A percentile compares a stretch with the other conserved stretches of the same genome.
Conservation (phyloP, 64 coral and sea anemone genomes). For the Astreopora myriophthalma region DNA sequence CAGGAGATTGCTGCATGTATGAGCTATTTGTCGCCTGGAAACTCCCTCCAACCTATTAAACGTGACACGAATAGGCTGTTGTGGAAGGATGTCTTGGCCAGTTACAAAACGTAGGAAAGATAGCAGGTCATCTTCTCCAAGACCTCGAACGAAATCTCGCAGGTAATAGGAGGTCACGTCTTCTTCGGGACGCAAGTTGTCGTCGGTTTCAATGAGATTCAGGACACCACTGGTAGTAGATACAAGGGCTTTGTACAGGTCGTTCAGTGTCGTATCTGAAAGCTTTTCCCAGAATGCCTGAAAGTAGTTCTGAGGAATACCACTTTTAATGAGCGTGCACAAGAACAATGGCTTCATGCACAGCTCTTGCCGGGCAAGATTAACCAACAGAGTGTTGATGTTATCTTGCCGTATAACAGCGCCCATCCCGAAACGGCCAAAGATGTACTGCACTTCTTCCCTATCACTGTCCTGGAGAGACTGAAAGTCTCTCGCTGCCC, state of each 20-base stretch:
- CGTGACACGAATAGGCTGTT: neutral
- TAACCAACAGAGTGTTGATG: neutral
- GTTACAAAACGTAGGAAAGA: neutral
- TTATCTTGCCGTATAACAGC: neutral
- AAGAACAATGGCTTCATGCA: neutral
- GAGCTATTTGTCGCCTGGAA: neutral
- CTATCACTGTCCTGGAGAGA: neutral
- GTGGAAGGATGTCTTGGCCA: neutral
- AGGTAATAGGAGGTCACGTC: neutral
- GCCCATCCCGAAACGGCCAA: neutral
- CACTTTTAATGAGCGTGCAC: neutral
- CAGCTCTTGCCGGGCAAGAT: neutral
- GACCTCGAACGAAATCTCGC: neutral
- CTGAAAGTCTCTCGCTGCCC: neutral
- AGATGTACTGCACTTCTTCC: neutral
- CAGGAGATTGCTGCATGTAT: neutral
- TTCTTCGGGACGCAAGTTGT: neutral
- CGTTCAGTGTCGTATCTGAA: neutral
- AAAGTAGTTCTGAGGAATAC: neutral
- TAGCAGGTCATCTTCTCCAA: neutral
- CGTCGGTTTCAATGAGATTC: neutral
- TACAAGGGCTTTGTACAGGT: neutral
- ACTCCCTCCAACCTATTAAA: constrained; percentile 21
- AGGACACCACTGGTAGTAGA: neutral
- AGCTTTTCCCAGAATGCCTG: neutral